These are phyloP conservation scores for Lithophane socia DNA, from an alignment of 2,888 invertebrate genomes.

Conservation along the genomic window DNA sequence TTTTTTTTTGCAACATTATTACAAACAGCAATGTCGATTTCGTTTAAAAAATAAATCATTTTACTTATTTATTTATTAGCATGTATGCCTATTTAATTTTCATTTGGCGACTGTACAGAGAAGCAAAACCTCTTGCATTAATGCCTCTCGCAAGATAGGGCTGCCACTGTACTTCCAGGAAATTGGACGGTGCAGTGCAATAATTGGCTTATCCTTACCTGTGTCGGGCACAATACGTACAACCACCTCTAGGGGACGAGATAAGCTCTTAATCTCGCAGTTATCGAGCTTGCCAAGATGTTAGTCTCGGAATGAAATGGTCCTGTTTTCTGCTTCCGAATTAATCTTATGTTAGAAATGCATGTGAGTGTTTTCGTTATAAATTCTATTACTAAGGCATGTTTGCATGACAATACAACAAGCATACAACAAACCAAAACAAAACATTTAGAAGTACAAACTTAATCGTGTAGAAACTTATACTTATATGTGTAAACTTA, in stretches of 20 bases:
- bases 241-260: conserved; percentile 18
- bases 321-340: conserved; percentile 11
- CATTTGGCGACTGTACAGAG: background rate
- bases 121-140: conserved; percentile 19
- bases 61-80: too few relatives aligned
- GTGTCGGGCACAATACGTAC: conserved; percentile 51
- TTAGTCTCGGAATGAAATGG: conserved; percentile 30
- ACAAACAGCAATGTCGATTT: too few relatives aligned
- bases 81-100: background rate
- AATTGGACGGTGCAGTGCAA: conserved; percentile 56
- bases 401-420: background rate
- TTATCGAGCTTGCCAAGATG: conserved; percentile 60
- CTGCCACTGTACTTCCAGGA: conserved; percentile 47
- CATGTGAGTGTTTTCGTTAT: background rate
- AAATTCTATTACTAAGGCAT: background rate
- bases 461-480: background rate
- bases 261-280: conserved; percentile 51
- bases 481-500: background rate
- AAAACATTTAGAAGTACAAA: background rate
- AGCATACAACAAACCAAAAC: too few relatives aligned
- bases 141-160: conserved; percentile 28
- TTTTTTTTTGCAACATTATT: background rate
- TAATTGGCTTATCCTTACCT: conserved; percentile 63
- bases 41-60: background rate
- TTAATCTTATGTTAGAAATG: conserved; percentile 10